phyloP scores from a whole-genome alignment of 2,113 vertebrate genomes.

The Bujurquina vittata region DNA sequence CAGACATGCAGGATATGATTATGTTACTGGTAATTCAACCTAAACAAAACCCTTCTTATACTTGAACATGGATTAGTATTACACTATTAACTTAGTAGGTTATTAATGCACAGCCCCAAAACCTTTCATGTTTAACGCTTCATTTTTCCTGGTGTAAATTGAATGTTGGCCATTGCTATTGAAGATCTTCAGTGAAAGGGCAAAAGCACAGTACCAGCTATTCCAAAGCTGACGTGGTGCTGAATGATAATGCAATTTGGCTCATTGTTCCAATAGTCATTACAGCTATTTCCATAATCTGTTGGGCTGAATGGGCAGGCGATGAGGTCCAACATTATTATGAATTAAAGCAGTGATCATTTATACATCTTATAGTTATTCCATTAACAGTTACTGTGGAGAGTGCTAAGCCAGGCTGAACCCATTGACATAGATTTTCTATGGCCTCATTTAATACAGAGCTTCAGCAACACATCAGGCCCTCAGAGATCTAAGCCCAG shows the following conservation, averaged over 20 bases:
- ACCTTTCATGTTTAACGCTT: conserved; percentile 18
- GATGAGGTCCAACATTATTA: conserved; percentile 72
- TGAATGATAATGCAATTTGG: conserved; percentile 73
- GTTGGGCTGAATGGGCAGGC: conserved; percentile 72
- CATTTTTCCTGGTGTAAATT: conserved; percentile 38
- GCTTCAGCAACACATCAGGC: conserved; percentile 22
- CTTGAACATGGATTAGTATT: conserved; percentile 24
- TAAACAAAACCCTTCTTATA: conserved; percentile 5
- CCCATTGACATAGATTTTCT: conserved; percentile 62
- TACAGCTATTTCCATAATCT: conserved; percentile 72
- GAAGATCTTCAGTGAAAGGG: conserved; percentile 43
- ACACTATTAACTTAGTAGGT: conserved; percentile 13
- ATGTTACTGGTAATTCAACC: conserved; percentile 12
- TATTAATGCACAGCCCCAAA: conserved; percentile 20
- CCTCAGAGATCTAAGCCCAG: conserved; percentile 38
- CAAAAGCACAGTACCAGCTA: conserved; percentile 23
- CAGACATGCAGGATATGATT: background rate
- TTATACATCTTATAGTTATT: conserved; percentile 70
- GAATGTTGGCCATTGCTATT: conserved; percentile 42
- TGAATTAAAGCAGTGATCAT: conserved; percentile 71
- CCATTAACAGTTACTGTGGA: conserved; percentile 61
- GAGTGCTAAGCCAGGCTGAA: conserved; percentile 56
- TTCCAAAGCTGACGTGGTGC: conserved; percentile 46
- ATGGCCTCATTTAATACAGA: conserved; percentile 53
- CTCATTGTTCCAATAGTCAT: conserved; percentile 74